Conservation (phyloP, 2,797 vertebrate genomes). For the Pygocentrus nattereri region DNA sequence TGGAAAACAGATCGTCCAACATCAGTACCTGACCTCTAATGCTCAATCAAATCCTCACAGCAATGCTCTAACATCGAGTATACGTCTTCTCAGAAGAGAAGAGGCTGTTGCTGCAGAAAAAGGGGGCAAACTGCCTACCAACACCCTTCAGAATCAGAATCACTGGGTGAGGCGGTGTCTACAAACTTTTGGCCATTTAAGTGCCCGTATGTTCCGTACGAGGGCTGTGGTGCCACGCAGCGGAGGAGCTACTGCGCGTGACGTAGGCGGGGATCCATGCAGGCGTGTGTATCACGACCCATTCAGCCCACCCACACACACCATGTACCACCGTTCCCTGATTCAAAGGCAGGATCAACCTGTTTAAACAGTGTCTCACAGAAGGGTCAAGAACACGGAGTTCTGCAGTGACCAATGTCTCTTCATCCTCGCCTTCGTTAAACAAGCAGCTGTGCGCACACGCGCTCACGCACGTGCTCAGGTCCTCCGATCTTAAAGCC, state of each 20-base stretch:
- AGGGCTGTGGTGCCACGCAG: slow-evolving; percentile 46
- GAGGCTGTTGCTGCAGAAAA: neutral
- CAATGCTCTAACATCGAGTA: neutral
- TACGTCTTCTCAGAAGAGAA: neutral
- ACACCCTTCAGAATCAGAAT: neutral
- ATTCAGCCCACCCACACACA: slow-evolving; percentile 44
- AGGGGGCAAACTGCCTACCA: too few species aligned
- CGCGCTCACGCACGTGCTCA: too few species aligned
- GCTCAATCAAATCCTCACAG: neutral
- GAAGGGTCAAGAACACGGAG: slow-evolving; percentile 41
- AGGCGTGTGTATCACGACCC: slow-evolving; percentile 38
- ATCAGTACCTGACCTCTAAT: neutral
- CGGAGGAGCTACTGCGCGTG: slow-evolving; percentile 33
- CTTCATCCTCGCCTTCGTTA: neutral
- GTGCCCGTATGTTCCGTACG: neutral
- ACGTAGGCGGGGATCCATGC: slow-evolving; percentile 59
- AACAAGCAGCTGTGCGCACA: neutral
- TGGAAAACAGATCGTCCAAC: too few species aligned
- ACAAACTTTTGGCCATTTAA: neutral
- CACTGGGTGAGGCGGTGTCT: neutral
- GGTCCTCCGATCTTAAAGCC: neutral
- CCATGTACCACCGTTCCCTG: slow-evolving; percentile 47
- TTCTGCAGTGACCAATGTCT: neutral
- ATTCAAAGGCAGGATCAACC: too few species aligned
- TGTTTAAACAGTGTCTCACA: neutral